phyloP scores from a whole-genome alignment of 2,113 vertebrate species.

The Galbula dea region DNA sequence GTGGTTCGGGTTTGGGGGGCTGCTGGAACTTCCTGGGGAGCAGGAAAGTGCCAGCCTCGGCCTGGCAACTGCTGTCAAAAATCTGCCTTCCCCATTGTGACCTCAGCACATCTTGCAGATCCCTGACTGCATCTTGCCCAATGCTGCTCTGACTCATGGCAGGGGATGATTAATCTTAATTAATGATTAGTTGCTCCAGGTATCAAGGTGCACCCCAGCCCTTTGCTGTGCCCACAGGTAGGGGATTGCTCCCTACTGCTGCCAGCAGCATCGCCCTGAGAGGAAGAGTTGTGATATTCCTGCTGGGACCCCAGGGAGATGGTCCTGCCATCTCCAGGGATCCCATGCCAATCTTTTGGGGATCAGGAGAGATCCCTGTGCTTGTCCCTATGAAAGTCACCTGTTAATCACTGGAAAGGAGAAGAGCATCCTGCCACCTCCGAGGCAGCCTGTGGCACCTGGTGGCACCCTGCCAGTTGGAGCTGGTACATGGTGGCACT shows the following conservation, averaged over 20 bases:
- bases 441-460: not conserved
- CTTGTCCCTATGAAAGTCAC: not conserved
- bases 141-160: not conserved
- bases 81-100: not conserved
- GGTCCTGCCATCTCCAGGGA: not conserved
- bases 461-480: slow-evolving; percentile 20
- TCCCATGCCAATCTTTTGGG: not conserved
- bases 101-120: fast-evolving
- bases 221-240: slow-evolving; percentile 12
- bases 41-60: not conserved
- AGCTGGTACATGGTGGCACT: slow-evolving; percentile 18
- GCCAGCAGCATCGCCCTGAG: fast-evolving
- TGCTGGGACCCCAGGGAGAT: not conserved
- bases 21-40: not conserved
- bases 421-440: not conserved
- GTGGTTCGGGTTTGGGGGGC: not conserved
- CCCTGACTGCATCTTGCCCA: not conserved
- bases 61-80: not conserved
- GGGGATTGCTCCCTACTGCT: not conserved
- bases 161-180: slow-evolving; percentile 17
- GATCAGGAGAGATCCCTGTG: not conserved
- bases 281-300: not conserved
- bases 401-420: not conserved
- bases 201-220: not conserved
- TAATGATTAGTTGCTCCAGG: slow-evolving; percentile 5